Evolutionary conservation across 1,140 invertebrate genomes (phyloP), one percentile per base, ranked within the genome.

Genomic region (Bombus confusus): DNA sequence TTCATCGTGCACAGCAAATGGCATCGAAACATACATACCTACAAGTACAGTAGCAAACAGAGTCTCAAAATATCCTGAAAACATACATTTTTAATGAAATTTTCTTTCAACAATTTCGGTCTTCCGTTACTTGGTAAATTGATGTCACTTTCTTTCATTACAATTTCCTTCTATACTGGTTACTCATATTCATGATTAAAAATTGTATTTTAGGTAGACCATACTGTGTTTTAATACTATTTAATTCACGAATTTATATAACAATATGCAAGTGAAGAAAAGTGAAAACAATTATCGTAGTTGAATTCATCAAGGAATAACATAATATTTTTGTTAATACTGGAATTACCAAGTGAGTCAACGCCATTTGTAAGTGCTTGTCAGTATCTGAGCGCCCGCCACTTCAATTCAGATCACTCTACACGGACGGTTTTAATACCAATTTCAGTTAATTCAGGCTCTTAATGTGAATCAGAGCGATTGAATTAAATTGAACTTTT

Each of bases 401-500:
- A 43, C 13, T 76, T 76, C n/a, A 59, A 64, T 84, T 66, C 52
- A 47, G 83, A 85, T 85, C 76, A 78, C 47, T 59, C 52, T 39
- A 76, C 73, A 82, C 59, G 47, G 34, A 52, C 41, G 31, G 84
- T 82, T 87, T 87, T 87, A 73, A 86, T 87, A 77, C 52, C 79
- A 83, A 88, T 86, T 83, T 59, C 41, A 83, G 31, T 86, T 88
- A 86, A 78, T 88, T 86, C 47, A 86, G 37, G 31, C 37, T 68
- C 84, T 88, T 86, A 87, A 79, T 88, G 78, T 78, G 71, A 86
- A 86, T 86, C 73, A 72, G 47, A 78, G 43, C 41, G 87, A 86
- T 86, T 79, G 80, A 86, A 86, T 78, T 79, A 82, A 79, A 86
- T 88, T 86, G 79, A 83, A 83, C 37, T 79, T 88, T 79, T 86